Conservation (phyloP, 2,113 vertebrate genomes). For the Stegastes partitus region DNA sequence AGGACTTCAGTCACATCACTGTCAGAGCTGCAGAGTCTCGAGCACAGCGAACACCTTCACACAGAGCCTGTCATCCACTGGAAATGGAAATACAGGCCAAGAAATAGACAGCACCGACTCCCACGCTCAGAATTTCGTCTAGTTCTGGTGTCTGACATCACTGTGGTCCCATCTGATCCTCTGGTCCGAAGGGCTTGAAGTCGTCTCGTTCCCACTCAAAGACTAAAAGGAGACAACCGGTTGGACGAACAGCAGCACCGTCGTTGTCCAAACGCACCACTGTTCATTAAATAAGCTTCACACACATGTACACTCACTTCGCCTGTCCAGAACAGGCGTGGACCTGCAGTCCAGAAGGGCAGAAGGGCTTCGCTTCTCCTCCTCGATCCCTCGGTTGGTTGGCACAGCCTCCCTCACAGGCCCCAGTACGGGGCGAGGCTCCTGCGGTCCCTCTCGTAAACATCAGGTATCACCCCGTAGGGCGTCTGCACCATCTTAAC, state of each 20-base stretch:
- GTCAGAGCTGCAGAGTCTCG: conserved; percentile 49
- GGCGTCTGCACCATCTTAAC: conserved; percentile 98
- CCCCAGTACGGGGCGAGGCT: conserved; percentile 96
- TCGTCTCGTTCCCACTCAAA: conserved; percentile 45
- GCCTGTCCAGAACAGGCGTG: conserved; percentile 47
- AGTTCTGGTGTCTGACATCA: conserved; percentile 38
- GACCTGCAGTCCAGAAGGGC: conserved; percentile 42
- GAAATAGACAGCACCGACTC: conserved; percentile 30
- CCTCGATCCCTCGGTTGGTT: conserved; percentile 12
- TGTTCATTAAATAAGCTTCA: conserved; percentile 59
- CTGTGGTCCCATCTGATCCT: conserved; percentile 39
- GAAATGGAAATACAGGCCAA: conserved; percentile 34
- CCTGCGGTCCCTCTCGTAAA: conserved; percentile 94
- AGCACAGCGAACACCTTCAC: conserved; percentile 33
- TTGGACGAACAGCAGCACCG: conserved; percentile 35
- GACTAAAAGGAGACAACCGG: conserved; percentile 28
- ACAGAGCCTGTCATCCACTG: conserved; percentile 31
- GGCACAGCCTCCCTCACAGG: conserved; percentile 79
- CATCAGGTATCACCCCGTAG: conserved; percentile 93
- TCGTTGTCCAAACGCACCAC: conserved; percentile 30
- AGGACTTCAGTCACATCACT: conserved; percentile 60
- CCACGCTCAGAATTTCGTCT: conserved; percentile 9
- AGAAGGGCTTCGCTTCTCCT: conserved; percentile 42
- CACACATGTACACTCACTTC: conserved; percentile 58
- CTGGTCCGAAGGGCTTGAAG: conserved; percentile 35